Evolutionary conservation across 2,113 vertebrate species (phyloP), one percentile per base, ranked within the genome.

Genomic region (Xenopus laevis): DNA sequence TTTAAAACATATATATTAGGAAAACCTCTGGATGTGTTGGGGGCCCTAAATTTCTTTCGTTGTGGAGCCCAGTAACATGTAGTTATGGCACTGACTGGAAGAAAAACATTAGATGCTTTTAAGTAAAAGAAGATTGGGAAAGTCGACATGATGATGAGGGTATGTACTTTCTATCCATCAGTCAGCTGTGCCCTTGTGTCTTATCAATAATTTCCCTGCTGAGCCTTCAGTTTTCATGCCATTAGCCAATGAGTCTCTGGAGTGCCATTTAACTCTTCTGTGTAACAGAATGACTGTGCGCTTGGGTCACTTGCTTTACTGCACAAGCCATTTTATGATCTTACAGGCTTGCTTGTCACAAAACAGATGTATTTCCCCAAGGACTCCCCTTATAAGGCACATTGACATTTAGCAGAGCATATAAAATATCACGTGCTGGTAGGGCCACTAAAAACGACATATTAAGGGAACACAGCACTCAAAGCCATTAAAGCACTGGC

Each of bases 341-440:
- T 57, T 30, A 18, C 53, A 50, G 47, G 47, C 6, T 15, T 65
- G 55, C 46, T 58, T 67, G 64, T 74, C 72, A 61, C 52, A 6
- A 65, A 67, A 45, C 72, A 74, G 72, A 74, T 74, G 64, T 44
- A 74, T 67, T 16, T 13, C 72, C 72, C 72, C 33, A 61, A 63
- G 33, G 53, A 45, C 20, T 74, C 13, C 16, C 63, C 67, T 59
- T 74, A n/a, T 52, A 74, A 27, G 17, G 63, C 33, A 74, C 65
- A 13, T 15, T 74, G 72, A 74, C 72, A 74, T 74, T 74, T 74
- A 65, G 21, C 55, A 23, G 57, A 44, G 21, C 60, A 59, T 53
- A 50, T 67, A 60, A 67, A 46, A 67, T 44, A 50, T 67, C 64
- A 46, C 23, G 40, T 57, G 47, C 71, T 65, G 46, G 46, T 65